Base-by-base conservation (phyloP, 2,113 vertebrate species). In the Hypocryptadius cinnamomeus region DNA sequence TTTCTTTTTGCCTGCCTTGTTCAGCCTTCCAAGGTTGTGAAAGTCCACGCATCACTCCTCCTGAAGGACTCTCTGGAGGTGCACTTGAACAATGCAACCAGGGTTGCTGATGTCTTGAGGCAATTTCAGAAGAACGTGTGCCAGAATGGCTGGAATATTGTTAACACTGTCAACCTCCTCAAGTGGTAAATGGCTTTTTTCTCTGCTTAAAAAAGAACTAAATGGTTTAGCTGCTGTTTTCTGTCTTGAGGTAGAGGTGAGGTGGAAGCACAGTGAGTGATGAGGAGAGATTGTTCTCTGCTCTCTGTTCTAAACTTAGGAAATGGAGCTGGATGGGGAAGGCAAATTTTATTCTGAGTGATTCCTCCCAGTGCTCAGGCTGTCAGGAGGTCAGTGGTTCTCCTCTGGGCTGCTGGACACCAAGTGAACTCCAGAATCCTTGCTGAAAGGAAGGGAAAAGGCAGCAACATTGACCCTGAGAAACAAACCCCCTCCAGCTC, bases 1-100 rank as follows among this genome's bases (percentile, higher is more conserved):
- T 76, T 31, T 51, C 24, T 47, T 56, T 76, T 72, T 74, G 17
- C 19, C 45, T 68, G 28, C 60, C 45, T 64, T 60, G 33, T 72
- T 66, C 94, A 98, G 98, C 96, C 95, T 37, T 98, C 96, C 91
- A 98, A 98, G 64, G 95, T 95, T 11, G 98, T 99, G 70, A 98
- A 98, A 96, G 96, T 98, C 90, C 98, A 98, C 5, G 94, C 97
- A 3, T 97, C 97, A 0, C 97, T 98, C 20, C 94, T 97, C 22
- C 69, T 97, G 90, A 98, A 96, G 87, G 96, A 97, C 72, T 97
- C 98, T 1, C 97, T 99, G 85, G 97, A 98, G 89, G 97, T 98
- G 71, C 97, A 96, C 63, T 94, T 99, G 94, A 98, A 97, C 63
- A 91, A 97, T 24, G 97, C 96, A 66, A 98, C 97, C 19, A 96